Base-by-base conservation (phyloP, 2,888 invertebrate species). In the Scaptomyza cyrtandrae region DNA sequence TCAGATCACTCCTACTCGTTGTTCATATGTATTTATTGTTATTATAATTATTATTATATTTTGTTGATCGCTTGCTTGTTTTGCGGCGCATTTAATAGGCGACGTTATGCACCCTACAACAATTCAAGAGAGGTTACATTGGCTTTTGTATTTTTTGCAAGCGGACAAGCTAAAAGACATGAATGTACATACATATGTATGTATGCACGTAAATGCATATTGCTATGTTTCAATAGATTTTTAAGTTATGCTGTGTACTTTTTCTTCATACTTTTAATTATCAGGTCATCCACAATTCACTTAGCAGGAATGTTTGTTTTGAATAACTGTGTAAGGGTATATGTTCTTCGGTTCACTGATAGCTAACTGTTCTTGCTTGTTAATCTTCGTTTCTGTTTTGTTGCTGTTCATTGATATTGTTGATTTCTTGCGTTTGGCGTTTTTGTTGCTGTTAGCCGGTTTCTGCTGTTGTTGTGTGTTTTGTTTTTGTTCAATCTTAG, bases 1-100 rank as follows among this genome's bases (percentile, higher is more conserved):
- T 14, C 3, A 39, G 1, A 49, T 11, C 37, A 24, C 35, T 14
- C 37, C 14, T 10, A 37, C 50, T 24, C 24, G n/a, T n/a, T 48
- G 19, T 35, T 24, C 35, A 35, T 35, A 24, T 50, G 6, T 50
- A 24, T 10, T 49, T 45, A 31, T 10, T 33, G 7, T 31, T 50
- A 31, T 44, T 61, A 24, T 35, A 31, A 10, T 31, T 16, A 29
- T 59, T 68, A 27, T 11, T 53, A 14, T 55, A 6, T 50, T 44
- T 54, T 50, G 54, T 50, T 39, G 35, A 45, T 54, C 33, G 50
- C 19, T 45, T 49, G 43, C 57, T 65, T 57, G 69, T 62, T 75
- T 63, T 72, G 69, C 70, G 65, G 63, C 76, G 76, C 74, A 76
- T 70, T 77, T 77, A 63, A 77, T 70, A 65, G 46, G 57, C 62